Percentiles rank a stretch among this genome's conserved stretches.
Evolutionary conservation across 2,888 invertebrate species (phyloP).

Genomic region (Luffia ferchaultella): DNA sequence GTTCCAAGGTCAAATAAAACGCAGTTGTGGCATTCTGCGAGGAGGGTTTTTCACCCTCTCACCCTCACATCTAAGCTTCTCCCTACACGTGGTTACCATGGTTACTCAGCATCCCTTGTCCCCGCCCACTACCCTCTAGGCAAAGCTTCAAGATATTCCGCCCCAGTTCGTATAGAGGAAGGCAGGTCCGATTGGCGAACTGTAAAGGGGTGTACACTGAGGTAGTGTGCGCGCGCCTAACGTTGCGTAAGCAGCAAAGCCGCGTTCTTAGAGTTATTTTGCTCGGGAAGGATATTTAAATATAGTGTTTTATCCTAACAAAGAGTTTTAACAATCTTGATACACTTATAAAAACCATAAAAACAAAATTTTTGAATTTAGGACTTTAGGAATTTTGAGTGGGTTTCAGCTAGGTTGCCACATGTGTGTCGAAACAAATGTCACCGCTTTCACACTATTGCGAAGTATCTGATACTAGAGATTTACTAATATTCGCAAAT

Average conservation of each 20-base stretch:
- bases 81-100: constrained; percentile 54
- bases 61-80: constrained; percentile 4
- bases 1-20: not conserved
- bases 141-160: constrained; percentile 63
- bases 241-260: not conserved
- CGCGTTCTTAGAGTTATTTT: not conserved
- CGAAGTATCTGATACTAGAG: too few relatives aligned
- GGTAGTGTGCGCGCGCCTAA: constrained; percentile 16
- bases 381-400: too few relatives aligned
- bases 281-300: too few relatives aligned
- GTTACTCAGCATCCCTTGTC: constrained; percentile 70
- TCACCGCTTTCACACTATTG: too few relatives aligned
- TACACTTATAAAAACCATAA: too few relatives aligned
- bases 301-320: too few relatives aligned
- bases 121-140: constrained; percentile 66
- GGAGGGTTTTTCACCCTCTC: not conserved
- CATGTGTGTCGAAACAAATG: too few relatives aligned
- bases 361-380: too few relatives aligned
- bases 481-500: too few relatives aligned
- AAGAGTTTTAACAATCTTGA: too few relatives aligned
- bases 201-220: constrained; percentile 54
- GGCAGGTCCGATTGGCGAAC: constrained; percentile 48
- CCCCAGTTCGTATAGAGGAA: constrained; percentile 30
- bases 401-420: too few relatives aligned
- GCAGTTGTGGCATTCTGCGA: not conserved